These are phyloP conservation scores for Chrysochloris asiatica DNA, from an alignment of 2,113 vertebrate genomes.

Conservation along the genomic window DNA sequence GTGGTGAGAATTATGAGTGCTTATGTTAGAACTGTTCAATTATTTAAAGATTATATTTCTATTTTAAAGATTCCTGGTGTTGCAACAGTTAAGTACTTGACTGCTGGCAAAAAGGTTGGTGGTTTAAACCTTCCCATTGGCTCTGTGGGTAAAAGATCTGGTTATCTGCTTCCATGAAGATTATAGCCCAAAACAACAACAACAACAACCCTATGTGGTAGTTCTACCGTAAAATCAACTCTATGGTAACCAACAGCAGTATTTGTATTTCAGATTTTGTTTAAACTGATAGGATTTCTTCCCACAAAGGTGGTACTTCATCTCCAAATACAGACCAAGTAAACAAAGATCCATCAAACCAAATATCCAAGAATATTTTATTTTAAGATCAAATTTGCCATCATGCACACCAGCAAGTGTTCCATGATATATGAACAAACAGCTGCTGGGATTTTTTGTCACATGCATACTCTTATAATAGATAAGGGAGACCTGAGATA, in stretches of 20 bases:
- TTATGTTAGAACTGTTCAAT: too few species aligned
- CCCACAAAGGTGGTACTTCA: background rate
- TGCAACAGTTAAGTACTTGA: too few species aligned
- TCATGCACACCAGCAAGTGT: background rate
- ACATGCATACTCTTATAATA: background rate
- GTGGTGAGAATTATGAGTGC: too few species aligned
- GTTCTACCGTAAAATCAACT: background rate
- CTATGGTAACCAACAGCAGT: background rate
- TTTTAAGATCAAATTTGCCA: background rate
- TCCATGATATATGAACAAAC: background rate
- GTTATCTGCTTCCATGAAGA: background rate
- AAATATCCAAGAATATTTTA: background rate
- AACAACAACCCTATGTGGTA: background rate
- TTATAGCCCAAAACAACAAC: background rate
- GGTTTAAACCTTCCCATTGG: too few species aligned
- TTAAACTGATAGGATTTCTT: background rate
- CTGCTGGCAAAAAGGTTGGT: too few species aligned
- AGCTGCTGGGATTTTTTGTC: background rate
- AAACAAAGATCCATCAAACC: background rate
- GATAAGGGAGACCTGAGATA: too few species aligned
- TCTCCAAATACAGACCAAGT: slow-evolving; percentile 27
- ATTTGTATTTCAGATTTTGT: background rate
- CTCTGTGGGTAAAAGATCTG: too few species aligned
- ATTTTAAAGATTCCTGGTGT: too few species aligned
- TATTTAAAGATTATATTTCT: background rate